A percentile compares a stretch with the other conserved stretches of the same genome.
These are phyloP conservation scores for Lasius platythorax DNA, from an alignment of 2,888 invertebrate genomes.

Conservation along the genomic window DNA sequence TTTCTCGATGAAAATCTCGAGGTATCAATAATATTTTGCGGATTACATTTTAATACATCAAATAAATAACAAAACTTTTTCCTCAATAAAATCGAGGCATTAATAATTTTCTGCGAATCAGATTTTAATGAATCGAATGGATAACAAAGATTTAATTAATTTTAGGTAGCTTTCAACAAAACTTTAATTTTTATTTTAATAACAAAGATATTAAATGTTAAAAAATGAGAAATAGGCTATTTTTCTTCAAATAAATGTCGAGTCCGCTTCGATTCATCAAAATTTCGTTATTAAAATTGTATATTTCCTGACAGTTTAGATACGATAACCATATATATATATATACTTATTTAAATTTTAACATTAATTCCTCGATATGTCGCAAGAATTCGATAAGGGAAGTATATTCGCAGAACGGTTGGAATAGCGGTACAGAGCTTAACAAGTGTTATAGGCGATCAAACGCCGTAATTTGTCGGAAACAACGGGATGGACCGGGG, in stretches of 20 bases:
- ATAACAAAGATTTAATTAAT: background rate
- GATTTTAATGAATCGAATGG: background rate
- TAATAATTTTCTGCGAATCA: background rate
- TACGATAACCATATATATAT: background rate
- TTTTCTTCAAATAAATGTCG: background rate
- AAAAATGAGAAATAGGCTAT: background rate
- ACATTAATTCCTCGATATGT: background rate
- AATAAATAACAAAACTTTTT: background rate
- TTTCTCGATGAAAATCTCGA: background rate
- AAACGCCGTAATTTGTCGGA: slow-evolving; percentile 69
- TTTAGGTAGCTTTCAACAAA: background rate
- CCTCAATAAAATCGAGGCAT: background rate
- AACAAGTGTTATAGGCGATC: slow-evolving; percentile 57
- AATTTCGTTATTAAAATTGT: background rate
- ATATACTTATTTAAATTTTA: background rate
- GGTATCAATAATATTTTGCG: background rate
- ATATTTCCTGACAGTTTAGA: background rate
- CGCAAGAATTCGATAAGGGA: background rate
- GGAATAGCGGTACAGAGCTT: background rate
- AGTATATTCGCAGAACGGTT: background rate
- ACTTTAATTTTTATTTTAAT: background rate
- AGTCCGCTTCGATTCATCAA: background rate
- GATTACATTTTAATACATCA: background rate
- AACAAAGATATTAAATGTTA: background rate
- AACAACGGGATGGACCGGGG: slow-evolving; percentile 61